phyloP scores from a whole-genome alignment of 2,888 invertebrate species.

The Allophyes oxyacanthae region DNA sequence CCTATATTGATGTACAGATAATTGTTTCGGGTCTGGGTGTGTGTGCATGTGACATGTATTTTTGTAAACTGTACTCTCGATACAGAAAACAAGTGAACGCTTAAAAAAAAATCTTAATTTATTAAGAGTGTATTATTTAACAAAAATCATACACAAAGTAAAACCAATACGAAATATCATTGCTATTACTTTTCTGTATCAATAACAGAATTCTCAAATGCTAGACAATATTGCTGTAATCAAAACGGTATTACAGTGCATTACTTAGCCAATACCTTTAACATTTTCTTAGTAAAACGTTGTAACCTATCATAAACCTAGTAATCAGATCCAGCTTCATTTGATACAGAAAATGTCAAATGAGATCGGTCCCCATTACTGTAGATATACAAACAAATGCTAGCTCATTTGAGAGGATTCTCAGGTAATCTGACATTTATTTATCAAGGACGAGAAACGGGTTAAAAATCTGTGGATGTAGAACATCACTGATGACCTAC shows the following conservation, averaged over 20 bases:
- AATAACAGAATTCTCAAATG: slow-evolving; percentile 3
- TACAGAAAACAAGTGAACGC: too few species aligned
- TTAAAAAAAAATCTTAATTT: too few species aligned
- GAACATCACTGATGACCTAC: slow-evolving; percentile 21
- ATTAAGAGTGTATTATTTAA: too few species aligned
- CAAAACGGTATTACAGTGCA: not conserved
- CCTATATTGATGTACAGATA: too few species aligned
- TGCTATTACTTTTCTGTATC: not conserved
- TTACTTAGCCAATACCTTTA: slow-evolving; percentile 26
- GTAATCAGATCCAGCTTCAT: slow-evolving; percentile 34
- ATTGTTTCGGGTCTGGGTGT: too few species aligned
- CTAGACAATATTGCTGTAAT: slow-evolving; percentile 4
- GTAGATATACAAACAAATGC: slow-evolving; percentile 19
- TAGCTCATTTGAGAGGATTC: slow-evolving; percentile 30
- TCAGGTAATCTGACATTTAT: slow-evolving; percentile 33
- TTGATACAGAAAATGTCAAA: slow-evolving; percentile 43
- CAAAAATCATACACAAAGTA: too few species aligned
- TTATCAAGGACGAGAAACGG: slow-evolving; percentile 33
- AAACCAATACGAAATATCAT: too few species aligned
- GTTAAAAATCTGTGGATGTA: slow-evolving; percentile 19
- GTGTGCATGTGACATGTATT: too few species aligned
- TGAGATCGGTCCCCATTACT: slow-evolving; percentile 24
- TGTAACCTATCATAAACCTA: slow-evolving; percentile 37
- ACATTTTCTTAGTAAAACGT: slow-evolving; percentile 23
- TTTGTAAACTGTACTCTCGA: too few species aligned